These are phyloP conservation scores for Pseudomyrmex dendroicus DNA, from an alignment of 1,140 invertebrate genomes.

Conservation along the genomic window DNA sequence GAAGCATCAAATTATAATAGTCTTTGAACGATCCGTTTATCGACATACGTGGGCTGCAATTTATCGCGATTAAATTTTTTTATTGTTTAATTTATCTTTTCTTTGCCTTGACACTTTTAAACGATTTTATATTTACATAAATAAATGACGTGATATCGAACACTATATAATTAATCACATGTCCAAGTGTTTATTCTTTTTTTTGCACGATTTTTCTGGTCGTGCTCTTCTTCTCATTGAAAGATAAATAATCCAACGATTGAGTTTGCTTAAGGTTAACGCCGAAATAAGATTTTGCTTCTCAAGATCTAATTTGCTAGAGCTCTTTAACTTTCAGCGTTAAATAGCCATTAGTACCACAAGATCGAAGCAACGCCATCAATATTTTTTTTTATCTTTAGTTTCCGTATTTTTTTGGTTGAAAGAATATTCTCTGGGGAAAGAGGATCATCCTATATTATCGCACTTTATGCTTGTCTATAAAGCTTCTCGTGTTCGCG, in stretches of 20 bases:
- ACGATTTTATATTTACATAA: slow-evolving; percentile 17
- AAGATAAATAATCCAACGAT: slow-evolving; percentile 36
- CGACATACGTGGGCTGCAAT: too few species aligned
- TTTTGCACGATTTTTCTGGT: background rate
- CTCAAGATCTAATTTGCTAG: background rate
- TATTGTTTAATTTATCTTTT: background rate
- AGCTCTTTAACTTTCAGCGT: slow-evolving; percentile 10
- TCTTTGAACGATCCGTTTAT: background rate
- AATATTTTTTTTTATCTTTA: background rate
- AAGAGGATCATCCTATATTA: background rate
- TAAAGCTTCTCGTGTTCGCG: slow-evolving; percentile 9
- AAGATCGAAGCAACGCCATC: background rate
- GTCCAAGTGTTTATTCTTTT: background rate
- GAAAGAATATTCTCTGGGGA: background rate
- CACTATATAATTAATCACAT: slow-evolving; percentile 28
- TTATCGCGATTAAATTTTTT: background rate
- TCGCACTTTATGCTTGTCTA: slow-evolving; percentile 21
- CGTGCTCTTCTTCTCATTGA: background rate
- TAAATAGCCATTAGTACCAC: background rate
- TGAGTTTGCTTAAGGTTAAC: background rate
- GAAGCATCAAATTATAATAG: background rate
- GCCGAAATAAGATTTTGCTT: background rate
- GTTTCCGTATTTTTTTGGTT: background rate
- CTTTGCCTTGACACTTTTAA: slow-evolving; percentile 10
- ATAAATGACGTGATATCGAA: slow-evolving; percentile 2